Percentiles rank a stretch among this genome's conserved stretches.
Conservation (phyloP, 1,140 invertebrate genomes). For the Papilio xuthus region DNA sequence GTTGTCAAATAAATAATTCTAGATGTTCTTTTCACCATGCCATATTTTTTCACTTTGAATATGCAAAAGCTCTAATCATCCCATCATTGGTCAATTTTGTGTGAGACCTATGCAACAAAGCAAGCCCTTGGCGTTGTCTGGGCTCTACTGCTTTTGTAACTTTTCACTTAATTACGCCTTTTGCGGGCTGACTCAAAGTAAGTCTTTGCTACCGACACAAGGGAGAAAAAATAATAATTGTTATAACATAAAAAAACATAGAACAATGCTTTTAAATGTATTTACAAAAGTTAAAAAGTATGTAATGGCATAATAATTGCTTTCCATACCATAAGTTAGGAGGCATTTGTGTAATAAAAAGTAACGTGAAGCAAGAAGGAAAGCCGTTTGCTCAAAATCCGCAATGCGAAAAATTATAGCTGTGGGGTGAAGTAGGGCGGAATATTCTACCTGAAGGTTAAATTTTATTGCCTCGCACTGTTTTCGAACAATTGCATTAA, state of each 20-base stretch:
- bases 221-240: no score
- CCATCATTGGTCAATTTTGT: no score
- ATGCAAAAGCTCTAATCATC: no score
- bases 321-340: constrained; percentile 39
- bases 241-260: neutral
- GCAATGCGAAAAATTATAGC: constrained; percentile 79
- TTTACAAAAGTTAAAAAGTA: neutral
- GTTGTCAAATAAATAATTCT: neutral
- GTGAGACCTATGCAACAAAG: no score
- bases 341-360: constrained; percentile 39
- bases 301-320: neutral
- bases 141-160: no score
- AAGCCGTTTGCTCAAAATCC: constrained; percentile 70
- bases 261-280: neutral
- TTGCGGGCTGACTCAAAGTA: no score
- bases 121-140: no score
- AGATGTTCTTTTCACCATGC: neutral
- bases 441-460: constrained; percentile 77
- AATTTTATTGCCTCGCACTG: constrained; percentile 74
- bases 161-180: no score
- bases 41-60: neutral
- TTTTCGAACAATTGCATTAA: constrained; percentile 79
- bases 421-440: constrained; percentile 69
- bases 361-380: constrained; percentile 64
- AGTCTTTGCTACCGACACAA: no score